Base-by-base conservation (phyloP, 2,113 vertebrate genomes). In the Cyphomyrus discorhynchus region DNA sequence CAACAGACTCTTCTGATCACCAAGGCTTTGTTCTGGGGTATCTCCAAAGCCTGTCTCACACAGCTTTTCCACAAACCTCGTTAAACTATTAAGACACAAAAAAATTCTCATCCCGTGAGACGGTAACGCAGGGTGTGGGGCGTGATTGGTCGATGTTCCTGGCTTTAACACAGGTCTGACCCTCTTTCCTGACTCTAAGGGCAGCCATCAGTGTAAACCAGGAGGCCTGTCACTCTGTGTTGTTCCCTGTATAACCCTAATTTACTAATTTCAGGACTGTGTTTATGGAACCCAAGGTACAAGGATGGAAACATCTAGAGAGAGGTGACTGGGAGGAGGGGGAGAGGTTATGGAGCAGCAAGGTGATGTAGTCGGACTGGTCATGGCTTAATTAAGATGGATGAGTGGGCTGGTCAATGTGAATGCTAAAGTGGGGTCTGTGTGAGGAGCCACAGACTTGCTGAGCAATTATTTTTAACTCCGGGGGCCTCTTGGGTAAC, bases 391-490 rank as follows among this genome's bases (percentile, higher is more conserved):
- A 88, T 90, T 83, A 88, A 88, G 90, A 85, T 83, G 87, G 45
- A 52, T 49, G 90, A 84, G 19, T 35, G 31, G 50, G 24, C 87
- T 56, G 39, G 6, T 27, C 9, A 80, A 56, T 19, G 31, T 10
- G n/a, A 53, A 82, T n/a, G 11, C 13, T n/a, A 46, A 19, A 56
- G 47, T 31, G n/a, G 13, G 15, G 35, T 24, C 47, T 88, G 17
- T 19, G 74, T 27, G 45, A n/a, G 42, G 80, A 62, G 8, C 19
- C 35, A 46, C 52, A 83, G 50, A 84, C 74, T 49, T 84, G 87
- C 70, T 84, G 49, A 45, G 50, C 56, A 77, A 53, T 83, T 88
- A 88, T 86, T 90, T 90, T 90, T 82, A 88, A 90, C 86, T 87
- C 47, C 17, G 11, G 7, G 19, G 4, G 13, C n/a, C 90, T 83